Base-by-base conservation (phyloP, 2,113 vertebrate genomes). In the Chauna torquata region DNA sequence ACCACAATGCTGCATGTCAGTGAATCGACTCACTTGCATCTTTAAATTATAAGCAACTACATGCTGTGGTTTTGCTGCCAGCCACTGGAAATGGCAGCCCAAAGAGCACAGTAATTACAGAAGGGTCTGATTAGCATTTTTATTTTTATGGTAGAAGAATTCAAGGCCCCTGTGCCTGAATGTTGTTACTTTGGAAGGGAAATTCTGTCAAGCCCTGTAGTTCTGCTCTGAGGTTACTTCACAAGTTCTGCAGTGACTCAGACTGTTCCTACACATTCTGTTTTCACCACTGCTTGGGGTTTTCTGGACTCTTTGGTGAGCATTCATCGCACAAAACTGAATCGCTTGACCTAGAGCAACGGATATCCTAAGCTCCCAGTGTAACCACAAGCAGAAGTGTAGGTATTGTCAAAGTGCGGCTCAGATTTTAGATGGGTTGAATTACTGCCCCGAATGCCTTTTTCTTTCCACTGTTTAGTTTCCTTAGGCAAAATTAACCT, bases 241-340 rank as follows among this genome's bases (percentile, higher is more conserved):
- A 34, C 70, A 82, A 90, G 25, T 59, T 82, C 61, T 92, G 36
- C 38, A 74, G 34, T 94, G 86, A 86, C 76, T 95, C 88, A 86
- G 42, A 23, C 80, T 94, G 68, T 94, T 95, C 83, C 47, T 15
- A 20, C 14, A 45, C 45, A 40, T 54, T 57, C 28, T 72, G 23
- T 71, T 93, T 82, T 86, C 49, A 77, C 20, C 24, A 25, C 14
- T 77, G 24, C 40, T 82, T 65, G 20, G 27, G 27, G 6, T 90
- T 95, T 95, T 93, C 66, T 81, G 55, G 44, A 15, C 58, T 80
- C 22, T 68, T 64, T 94, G 30, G 12, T 54, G 2, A 3, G 45
- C 44, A 49, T 90, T 95, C 49, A 19, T 61, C 17, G 61, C 16
- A 32, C 20, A 91, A 58, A 90, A 70, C 27, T 78, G 54, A 94